Conservation (phyloP, 2,888 invertebrate genomes). For the Chamaedrilus cognettii region DNA sequence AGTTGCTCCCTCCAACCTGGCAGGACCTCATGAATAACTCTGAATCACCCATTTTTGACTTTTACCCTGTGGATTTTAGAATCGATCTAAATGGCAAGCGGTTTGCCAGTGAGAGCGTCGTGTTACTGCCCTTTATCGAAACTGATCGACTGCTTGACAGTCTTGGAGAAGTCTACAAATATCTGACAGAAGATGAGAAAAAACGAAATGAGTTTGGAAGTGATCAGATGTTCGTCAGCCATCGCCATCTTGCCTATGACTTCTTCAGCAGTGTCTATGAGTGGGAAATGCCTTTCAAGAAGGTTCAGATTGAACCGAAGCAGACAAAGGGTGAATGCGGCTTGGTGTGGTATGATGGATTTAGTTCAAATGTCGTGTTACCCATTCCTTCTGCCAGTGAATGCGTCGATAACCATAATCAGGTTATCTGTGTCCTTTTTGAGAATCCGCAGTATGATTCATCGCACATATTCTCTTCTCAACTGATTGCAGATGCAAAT, state of each 20-base stretch:
- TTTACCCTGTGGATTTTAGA: conserved; percentile 96
- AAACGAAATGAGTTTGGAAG: conserved; percentile 78
- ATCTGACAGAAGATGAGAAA: conserved; percentile 83
- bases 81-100: conserved; percentile 99
- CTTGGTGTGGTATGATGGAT: conserved; percentile 72
- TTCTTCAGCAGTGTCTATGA: conserved; percentile 73
- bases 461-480: conserved; percentile 79
- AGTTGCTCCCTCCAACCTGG: conserved; percentile 94
- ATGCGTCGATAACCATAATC: conserved; percentile 45
- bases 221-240: conserved; percentile 85
- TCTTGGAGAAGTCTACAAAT: conserved; percentile 76
- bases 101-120: conserved; percentile 98
- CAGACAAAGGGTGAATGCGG: conserved; percentile 84
- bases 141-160: conserved; percentile 83
- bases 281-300: conserved; percentile 50
- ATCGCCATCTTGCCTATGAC: conserved; percentile 71
- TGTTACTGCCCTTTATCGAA: conserved; percentile 96
- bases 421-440: conserved; percentile 68
- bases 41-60: conserved; percentile 93
- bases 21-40: conserved; percentile 75
- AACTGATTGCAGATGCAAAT: conserved; percentile 63
- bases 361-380: conserved; percentile 63
- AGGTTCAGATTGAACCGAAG: conserved; percentile 67
- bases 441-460: conserved; percentile 77
- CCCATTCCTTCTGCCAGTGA: conserved; percentile 48